Evolutionary conservation across 2,888 invertebrate genomes (phyloP).

Genomic region (Chaetogeoica ovagalla): DNA sequence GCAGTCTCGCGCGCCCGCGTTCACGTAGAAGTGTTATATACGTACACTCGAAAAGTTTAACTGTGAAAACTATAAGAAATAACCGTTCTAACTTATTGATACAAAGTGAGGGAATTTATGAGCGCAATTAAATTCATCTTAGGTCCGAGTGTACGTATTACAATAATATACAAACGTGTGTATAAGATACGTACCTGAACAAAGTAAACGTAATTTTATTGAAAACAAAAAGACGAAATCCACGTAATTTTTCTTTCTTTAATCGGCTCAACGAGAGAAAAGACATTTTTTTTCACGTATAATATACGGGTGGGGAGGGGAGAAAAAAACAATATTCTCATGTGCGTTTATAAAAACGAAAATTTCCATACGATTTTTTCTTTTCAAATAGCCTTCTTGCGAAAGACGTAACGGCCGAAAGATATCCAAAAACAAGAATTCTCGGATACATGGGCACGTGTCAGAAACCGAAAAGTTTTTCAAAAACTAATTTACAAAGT

Average conservation of each 20-base stretch:
- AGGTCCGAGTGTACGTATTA: neutral
- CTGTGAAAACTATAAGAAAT: neutral
- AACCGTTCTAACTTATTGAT: neutral
- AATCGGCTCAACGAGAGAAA: too few relatives aligned
- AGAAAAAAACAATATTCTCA: neutral
- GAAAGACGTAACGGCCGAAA: too few relatives aligned
- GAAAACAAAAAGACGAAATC: neutral
- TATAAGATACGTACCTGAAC: neutral
- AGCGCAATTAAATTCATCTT: conserved; percentile 17
- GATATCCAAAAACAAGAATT: too few relatives aligned
- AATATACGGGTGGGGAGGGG: neutral
- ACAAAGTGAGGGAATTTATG: neutral
- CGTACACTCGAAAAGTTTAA: conserved; percentile 9
- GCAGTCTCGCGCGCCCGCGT: neutral
- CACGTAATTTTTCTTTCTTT: neutral
- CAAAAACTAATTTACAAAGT: too few relatives aligned
- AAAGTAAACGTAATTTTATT: conserved; percentile 3
- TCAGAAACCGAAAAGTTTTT: neutral
- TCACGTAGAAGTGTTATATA: neutral
- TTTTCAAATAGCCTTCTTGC: too few relatives aligned
- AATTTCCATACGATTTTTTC: neutral
- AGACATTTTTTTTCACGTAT: neutral
- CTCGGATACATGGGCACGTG: neutral
- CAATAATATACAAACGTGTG: neutral
- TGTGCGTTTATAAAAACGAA: neutral